A percentile compares a stretch with the other conserved stretches of the same genome.
phyloP scores from a whole-genome alignment of 2,888 invertebrate genomes.

The Caenorhabditis zanzibari region DNA sequence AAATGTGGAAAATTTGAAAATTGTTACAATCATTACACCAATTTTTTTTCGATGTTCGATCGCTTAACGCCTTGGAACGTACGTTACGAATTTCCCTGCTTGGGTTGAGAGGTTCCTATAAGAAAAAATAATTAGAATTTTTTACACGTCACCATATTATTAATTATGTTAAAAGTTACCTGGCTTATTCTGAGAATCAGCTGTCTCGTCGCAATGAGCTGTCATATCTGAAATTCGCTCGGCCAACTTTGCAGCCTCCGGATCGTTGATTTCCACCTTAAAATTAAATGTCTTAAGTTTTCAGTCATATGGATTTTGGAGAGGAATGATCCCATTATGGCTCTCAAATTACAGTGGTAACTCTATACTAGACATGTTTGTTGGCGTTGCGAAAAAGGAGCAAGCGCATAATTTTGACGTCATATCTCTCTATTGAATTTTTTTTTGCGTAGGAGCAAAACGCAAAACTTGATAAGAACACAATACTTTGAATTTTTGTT shows the following conservation, averaged over 20 bases:
- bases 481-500: not conserved
- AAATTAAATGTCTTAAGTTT: not conserved
- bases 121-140: not conserved
- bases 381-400: constrained; percentile 9
- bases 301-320: constrained; percentile 18
- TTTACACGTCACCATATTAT: not conserved
- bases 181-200: constrained; percentile 53
- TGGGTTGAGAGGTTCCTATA: constrained; percentile 51
- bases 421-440: not conserved
- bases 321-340: constrained; percentile 45
- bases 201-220: constrained; percentile 63
- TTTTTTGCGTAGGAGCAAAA: constrained; percentile 9
- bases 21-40: constrained; percentile 40
- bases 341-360: constrained; percentile 54
- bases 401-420: constrained; percentile 35
- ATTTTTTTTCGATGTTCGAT: constrained; percentile 31
- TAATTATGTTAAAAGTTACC: constrained; percentile 36
- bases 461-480: constrained; percentile 22
- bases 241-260: constrained; percentile 68
- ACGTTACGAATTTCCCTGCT: constrained; percentile 46
- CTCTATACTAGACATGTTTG: constrained; percentile 44
- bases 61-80: constrained; percentile 31
- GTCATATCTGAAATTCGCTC: constrained; percentile 72
- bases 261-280: constrained; percentile 71
- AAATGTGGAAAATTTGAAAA: constrained; percentile 11